phyloP scores from a whole-genome alignment of 1,140 invertebrate genomes.

The Ceratina australensis region DNA sequence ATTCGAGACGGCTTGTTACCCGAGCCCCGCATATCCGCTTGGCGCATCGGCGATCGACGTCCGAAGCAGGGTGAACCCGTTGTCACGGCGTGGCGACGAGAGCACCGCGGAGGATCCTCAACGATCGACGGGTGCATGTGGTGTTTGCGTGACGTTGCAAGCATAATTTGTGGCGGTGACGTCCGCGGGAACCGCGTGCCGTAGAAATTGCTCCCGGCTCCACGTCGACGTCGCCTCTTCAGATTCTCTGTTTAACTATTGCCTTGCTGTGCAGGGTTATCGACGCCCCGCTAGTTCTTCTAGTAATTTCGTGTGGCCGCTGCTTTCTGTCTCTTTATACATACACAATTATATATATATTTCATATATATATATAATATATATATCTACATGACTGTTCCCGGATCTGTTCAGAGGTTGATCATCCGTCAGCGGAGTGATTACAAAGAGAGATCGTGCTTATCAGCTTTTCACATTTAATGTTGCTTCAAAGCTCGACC shows the following conservation, averaged over 20 bases:
- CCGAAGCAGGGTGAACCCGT: background rate
- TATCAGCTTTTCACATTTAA: background rate
- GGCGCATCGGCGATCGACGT: constrained; percentile 32
- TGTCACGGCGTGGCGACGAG: background rate
- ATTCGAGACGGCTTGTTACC: background rate
- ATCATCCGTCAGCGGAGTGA: background rate
- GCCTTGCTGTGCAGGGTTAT: constrained; percentile 54
- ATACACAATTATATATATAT: constrained; percentile 37
- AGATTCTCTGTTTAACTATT: constrained; percentile 55
- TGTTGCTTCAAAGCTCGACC: constrained; percentile 13
- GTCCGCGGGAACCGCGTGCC: constrained; percentile 41
- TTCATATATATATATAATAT: no score
- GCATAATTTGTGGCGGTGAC: constrained; percentile 44
- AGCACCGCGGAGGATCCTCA: background rate
- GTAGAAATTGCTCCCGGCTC: background rate
- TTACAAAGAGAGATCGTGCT: background rate
- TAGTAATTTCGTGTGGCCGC: constrained; percentile 61
- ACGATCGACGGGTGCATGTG: constrained; percentile 69
- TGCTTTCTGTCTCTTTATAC: constrained; percentile 62
- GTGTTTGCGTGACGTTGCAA: constrained; percentile 65
- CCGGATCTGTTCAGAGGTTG: constrained; percentile 31
- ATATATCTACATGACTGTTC: constrained; percentile 44
- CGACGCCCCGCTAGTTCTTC: constrained; percentile 56
- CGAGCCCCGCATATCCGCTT: constrained; percentile 43
- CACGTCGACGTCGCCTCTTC: constrained; percentile 46